phyloP scores from a whole-genome alignment of 2,888 invertebrate genomes.

The Chloromyia formosa region DNA sequence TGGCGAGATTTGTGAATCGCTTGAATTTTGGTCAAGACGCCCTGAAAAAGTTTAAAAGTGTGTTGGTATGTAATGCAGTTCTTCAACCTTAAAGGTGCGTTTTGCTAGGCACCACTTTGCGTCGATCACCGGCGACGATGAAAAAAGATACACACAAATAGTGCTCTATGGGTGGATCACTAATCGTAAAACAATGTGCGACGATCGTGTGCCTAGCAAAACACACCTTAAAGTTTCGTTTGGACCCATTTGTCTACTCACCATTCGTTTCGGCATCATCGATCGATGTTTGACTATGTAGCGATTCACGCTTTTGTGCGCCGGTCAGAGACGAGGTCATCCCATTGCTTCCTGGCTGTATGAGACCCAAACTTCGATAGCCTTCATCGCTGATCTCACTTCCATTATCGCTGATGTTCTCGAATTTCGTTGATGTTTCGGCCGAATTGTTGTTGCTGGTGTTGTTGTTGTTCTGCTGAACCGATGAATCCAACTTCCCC shows the following conservation, averaged over 20 bases:
- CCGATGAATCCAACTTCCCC: slow-evolving; percentile 17
- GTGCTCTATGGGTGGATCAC: too few relatives aligned
- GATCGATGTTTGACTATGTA: slow-evolving; percentile 76
- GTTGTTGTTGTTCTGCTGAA: slow-evolving; percentile 29
- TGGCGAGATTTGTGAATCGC: slow-evolving; percentile 63
- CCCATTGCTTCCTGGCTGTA: slow-evolving; percentile 66
- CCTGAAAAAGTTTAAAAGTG: slow-evolving; percentile 61
- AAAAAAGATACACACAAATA: too few relatives aligned
- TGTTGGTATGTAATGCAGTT: background rate
- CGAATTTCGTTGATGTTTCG: slow-evolving; percentile 60
- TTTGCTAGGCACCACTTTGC: too few relatives aligned
- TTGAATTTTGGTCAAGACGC: slow-evolving; percentile 70
- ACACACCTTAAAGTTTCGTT: too few relatives aligned
- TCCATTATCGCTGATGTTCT: slow-evolving; percentile 79
- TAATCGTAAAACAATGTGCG: too few relatives aligned
- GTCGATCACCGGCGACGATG: too few relatives aligned
- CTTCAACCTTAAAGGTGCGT: too few relatives aligned
- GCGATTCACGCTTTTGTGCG: slow-evolving; percentile 70
- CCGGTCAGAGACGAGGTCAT: slow-evolving; percentile 49
- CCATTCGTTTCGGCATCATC: slow-evolving; percentile 78
- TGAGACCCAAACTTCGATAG: slow-evolving; percentile 80
- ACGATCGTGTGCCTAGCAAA: too few relatives aligned
- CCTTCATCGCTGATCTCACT: slow-evolving; percentile 88
- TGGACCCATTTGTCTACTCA: too few relatives aligned
- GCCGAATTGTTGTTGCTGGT: slow-evolving; percentile 41